Evolutionary conservation across 2,113 vertebrate genomes (phyloP).

Genomic region (Anser brachyrhynchus): DNA sequence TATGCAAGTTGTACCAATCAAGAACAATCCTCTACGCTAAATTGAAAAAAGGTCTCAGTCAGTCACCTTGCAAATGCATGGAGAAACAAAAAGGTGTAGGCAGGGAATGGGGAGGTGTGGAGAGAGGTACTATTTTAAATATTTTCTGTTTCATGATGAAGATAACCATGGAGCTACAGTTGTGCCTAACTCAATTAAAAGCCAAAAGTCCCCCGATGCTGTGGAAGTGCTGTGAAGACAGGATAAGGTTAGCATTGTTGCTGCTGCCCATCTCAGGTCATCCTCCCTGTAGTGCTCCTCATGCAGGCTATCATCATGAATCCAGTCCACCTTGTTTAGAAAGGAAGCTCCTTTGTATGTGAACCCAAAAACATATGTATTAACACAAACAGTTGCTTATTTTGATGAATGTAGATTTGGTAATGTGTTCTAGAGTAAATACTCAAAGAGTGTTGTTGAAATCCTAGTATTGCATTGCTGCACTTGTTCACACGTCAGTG

Average conservation of each 20-base stretch:
- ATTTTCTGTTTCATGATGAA: not conserved
- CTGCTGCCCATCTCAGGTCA: not conserved
- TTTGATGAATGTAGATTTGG: not conserved
- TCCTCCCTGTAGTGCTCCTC: not conserved
- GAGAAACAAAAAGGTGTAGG: not conserved
- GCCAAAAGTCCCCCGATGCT: not conserved
- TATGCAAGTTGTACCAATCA: not conserved
- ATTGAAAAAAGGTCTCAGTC: not conserved
- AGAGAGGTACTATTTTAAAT: not conserved
- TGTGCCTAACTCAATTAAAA: not conserved
- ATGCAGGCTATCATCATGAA: not conserved
- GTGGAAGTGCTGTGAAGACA: not conserved
- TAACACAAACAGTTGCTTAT: conserved; percentile 35
- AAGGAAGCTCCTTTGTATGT: conserved; percentile 25
- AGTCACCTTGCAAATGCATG: not conserved
- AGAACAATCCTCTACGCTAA: not conserved
- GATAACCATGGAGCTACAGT: not conserved
- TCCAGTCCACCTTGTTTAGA: conserved; percentile 14
- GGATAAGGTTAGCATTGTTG: not conserved
- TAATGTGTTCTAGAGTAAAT: conserved; percentile 34
- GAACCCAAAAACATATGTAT: conserved; percentile 1
- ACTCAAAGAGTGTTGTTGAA: not conserved
- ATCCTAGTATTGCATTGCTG: not conserved
- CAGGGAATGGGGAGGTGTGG: not conserved
- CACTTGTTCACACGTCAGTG: not conserved